Conservation (phyloP, 1,140 invertebrate species). For the Calosoma granatense region DNA sequence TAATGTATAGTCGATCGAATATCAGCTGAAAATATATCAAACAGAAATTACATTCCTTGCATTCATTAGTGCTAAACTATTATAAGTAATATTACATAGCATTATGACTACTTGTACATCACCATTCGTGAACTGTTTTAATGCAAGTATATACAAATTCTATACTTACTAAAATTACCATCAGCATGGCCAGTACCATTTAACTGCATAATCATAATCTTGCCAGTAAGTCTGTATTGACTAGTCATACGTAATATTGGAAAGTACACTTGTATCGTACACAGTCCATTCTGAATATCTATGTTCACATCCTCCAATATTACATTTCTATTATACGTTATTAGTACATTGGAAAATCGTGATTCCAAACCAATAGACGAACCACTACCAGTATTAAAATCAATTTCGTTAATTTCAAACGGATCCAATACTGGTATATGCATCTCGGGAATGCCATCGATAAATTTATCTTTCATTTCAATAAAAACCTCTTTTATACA, state of each 20-base stretch:
- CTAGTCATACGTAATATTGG: not conserved
- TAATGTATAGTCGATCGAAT: not conserved
- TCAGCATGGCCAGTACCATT: not conserved
- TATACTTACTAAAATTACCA: conserved; percentile 10
- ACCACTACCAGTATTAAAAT: not conserved
- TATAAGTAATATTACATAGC: too few relatives aligned
- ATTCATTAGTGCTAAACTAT: too few relatives aligned
- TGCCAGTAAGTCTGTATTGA: not conserved
- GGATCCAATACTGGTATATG: conserved; percentile 11
- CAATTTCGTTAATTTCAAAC: not conserved
- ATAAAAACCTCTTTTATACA: not conserved
- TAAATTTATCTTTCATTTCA: not conserved
- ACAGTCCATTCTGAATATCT: not conserved
- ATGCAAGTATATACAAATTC: too few relatives aligned
- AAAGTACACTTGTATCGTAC: not conserved
- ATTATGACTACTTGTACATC: too few relatives aligned
- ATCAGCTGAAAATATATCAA: conserved; percentile 3
- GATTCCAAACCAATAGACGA: not conserved
- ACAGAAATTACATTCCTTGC: too few relatives aligned
- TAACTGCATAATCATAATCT: conserved; percentile 2
- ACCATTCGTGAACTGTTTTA: too few relatives aligned
- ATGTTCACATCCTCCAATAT: not conserved
- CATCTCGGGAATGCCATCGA: conserved; percentile 5
- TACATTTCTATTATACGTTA: not conserved
- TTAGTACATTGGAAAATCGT: not conserved